Evolutionary conservation across 2,113 vertebrate species (phyloP).

Genomic region (Brachionichthys hirsutus): DNA sequence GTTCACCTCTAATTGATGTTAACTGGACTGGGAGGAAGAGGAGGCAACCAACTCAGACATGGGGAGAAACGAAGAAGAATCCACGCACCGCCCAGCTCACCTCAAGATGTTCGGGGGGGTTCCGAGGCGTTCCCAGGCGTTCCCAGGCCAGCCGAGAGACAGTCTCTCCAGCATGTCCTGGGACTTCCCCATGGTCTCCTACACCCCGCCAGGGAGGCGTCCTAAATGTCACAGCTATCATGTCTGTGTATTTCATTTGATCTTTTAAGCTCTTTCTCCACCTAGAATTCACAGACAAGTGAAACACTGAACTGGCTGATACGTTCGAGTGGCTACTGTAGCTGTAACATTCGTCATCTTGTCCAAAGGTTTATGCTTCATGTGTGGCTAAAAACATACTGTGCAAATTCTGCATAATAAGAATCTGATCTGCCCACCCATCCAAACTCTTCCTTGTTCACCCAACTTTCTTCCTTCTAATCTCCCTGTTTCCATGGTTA

Average conservation of each 20-base stretch:
- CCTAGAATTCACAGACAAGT: slow-evolving; percentile 20
- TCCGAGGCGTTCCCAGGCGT: too few relatives aligned
- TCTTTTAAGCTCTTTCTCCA: slow-evolving; percentile 40
- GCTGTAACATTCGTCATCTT: slow-evolving; percentile 10
- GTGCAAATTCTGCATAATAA: neutral
- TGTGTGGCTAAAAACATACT: slow-evolving; percentile 3
- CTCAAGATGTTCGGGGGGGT: too few relatives aligned
- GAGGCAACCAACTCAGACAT: too few relatives aligned
- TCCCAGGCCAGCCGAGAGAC: too few relatives aligned
- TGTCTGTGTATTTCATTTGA: slow-evolving; percentile 31
- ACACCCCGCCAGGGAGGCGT: too few relatives aligned
- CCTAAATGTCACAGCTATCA: slow-evolving; percentile 14
- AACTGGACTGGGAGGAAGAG: too few relatives aligned
- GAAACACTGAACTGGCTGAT: slow-evolving; percentile 24
- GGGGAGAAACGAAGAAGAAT: too few relatives aligned
- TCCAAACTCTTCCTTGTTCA: slow-evolving; percentile 24
- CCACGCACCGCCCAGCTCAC: too few relatives aligned
- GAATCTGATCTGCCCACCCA: slow-evolving; percentile 15
- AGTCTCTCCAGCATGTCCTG: too few relatives aligned
- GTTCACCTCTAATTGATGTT: too few relatives aligned
- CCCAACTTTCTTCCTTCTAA: slow-evolving; percentile 30
- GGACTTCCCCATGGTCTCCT: too few relatives aligned
- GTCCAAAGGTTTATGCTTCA: slow-evolving; percentile 24
- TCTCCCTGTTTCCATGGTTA: slow-evolving; percentile 62
- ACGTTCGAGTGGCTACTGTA: slow-evolving; percentile 19